These are phyloP conservation scores for Agelaius tricolor DNA, from an alignment of 2,113 vertebrate genomes.

Conservation along the genomic window DNA sequence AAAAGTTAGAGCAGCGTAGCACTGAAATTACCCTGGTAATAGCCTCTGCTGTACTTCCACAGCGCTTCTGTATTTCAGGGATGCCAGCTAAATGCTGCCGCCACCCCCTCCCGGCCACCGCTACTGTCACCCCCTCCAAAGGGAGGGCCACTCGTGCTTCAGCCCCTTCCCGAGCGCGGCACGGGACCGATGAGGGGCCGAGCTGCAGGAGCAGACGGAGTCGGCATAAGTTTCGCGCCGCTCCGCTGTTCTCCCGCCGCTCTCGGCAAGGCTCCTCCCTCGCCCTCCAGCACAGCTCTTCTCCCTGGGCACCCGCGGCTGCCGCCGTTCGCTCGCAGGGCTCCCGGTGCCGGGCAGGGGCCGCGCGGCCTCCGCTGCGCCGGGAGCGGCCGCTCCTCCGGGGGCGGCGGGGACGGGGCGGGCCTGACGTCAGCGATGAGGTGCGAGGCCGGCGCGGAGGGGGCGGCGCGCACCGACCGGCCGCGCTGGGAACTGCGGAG, in stretches of 20 bases:
- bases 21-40: fast-evolving
- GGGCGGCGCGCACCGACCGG: background rate
- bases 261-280: background rate
- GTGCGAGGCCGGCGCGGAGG: background rate
- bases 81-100: fast-evolving
- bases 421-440: constrained; percentile 6
- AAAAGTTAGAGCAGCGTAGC: background rate
- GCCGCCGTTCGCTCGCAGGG: too few relatives aligned
- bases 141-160: background rate
- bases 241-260: background rate
- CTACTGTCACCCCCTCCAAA: background rate
- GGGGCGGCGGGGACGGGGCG: background rate
- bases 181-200: background rate
- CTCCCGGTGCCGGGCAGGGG: background rate
- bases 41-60: background rate
- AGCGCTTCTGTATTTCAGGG: background rate
- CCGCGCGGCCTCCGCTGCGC: background rate
- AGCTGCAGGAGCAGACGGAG: background rate
- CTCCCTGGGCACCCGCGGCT: background rate
- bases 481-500: background rate
- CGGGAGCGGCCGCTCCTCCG: background rate
- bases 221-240: background rate
- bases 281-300: background rate
- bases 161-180: background rate
- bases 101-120: background rate